Percentiles rank a stretch among this genome's conserved stretches.
These are phyloP conservation scores for Leuciscus idus DNA, from an alignment of 2,113 vertebrate species.

Conservation along the genomic window DNA sequence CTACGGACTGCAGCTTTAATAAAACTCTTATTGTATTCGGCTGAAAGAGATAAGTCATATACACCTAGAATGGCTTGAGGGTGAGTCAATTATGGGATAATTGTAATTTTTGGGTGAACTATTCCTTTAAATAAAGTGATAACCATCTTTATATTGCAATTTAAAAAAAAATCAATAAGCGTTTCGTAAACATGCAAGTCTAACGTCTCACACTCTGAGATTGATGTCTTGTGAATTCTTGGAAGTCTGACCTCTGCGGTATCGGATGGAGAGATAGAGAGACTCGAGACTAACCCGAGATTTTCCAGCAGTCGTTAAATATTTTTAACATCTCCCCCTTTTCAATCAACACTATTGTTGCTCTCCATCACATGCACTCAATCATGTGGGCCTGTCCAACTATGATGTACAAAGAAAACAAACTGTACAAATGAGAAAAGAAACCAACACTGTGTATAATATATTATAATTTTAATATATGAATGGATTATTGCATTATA, in stretches of 20 bases:
- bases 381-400: conserved; percentile 53
- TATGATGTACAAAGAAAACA: not conserved
- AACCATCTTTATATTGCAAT: no score
- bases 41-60: no score
- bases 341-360: conserved; percentile 70
- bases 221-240: conserved; percentile 18
- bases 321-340: conserved; percentile 64
- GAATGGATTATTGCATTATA: not conserved
- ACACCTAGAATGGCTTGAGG: no score
- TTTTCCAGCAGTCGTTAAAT: conserved; percentile 59
- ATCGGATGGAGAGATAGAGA: conserved; percentile 37
- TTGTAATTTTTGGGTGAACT: no score
- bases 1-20: no score
- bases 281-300: conserved; percentile 62
- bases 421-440: not conserved
- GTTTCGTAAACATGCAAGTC: not conserved
- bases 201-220: not conserved
- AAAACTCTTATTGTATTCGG: no score
- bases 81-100: no score
- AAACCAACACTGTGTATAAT: not conserved
- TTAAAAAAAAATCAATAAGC: not conserved
- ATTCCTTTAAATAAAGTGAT: not conserved
- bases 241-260: conserved; percentile 26
- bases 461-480: not conserved
- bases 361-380: conserved; percentile 55